A percentile compares a stretch with the other conserved stretches of the same genome.
These are phyloP conservation scores for Galbula dea DNA, from an alignment of 2,113 vertebrate species.

Conservation along the genomic window DNA sequence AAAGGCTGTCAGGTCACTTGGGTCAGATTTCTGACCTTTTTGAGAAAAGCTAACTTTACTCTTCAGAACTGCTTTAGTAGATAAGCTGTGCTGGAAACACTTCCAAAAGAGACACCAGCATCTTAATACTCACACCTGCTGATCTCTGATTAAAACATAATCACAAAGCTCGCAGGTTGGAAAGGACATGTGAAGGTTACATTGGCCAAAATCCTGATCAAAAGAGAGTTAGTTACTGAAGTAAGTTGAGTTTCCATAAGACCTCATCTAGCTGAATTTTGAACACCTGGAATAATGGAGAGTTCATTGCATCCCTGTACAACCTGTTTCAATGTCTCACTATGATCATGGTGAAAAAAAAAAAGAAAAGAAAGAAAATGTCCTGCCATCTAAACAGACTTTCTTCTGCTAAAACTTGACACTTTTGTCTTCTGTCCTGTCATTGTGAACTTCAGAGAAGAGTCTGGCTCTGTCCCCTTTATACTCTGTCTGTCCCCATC, in stretches of 20 bases:
- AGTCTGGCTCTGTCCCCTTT: too few relatives aligned
- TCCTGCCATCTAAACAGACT: not conserved
- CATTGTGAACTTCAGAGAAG: not conserved
- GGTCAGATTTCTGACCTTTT: not conserved
- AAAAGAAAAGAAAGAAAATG: not conserved
- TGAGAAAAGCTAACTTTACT: not conserved
- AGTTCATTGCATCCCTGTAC: not conserved
- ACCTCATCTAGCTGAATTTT: not conserved
- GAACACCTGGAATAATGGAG: not conserved
- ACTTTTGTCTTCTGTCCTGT: not conserved
- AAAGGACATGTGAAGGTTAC: not conserved
- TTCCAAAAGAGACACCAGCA: not conserved
- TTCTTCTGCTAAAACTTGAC: not conserved
- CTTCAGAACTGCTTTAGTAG: not conserved
- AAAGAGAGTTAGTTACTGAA: not conserved
- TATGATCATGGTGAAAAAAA: accelerated
- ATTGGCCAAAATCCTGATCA: not conserved
- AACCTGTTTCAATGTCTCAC: not conserved
- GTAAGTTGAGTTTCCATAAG: not conserved
- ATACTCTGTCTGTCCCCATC: too few relatives aligned
- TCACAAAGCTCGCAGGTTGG: not conserved
- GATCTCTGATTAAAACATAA: not conserved
- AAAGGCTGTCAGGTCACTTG: not conserved
- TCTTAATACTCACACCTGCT: not conserved
- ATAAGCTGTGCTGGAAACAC: not conserved